Evolutionary conservation across 1,140 invertebrate genomes (phyloP), one percentile per base, ranked within the genome.

Genomic region (Sweltsa coloradensis): DNA sequence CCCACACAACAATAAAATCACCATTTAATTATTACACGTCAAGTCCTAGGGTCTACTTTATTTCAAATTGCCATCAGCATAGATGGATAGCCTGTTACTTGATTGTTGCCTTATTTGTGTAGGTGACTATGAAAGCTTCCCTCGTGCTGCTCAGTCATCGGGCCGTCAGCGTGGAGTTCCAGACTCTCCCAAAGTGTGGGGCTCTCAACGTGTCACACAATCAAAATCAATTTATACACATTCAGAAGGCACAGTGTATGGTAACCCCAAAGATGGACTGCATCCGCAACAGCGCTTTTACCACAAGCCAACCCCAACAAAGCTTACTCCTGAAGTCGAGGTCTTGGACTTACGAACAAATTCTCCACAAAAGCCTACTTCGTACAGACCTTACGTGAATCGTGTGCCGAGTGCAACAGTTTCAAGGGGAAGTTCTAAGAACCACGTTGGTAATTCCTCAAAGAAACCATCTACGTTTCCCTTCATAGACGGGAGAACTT

Each of bases 191-290:
- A n/a, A n/a, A n/a, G 22, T 41, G 40, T 26, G 23, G 13, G 13
- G 11, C 19, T 18, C 5, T 27, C 22, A 16, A 19, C 26, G 34
- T 5, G 46, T 42, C 6, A 27, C 29, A 14, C 79, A 81, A 54
- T 77, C 72, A 0, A 73, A 70, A 27, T 75, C 73, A 13, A 77
- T 80, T 36, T 83, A 78, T 57, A 66, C 67, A 1, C 70, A 73
- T 24, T 74, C 70, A 13, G 76, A 80, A 53, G 76, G 71, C 49
- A 79, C 68, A 0, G 41, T 52, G 13, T 52, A 44, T 39, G 47
- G 46, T 13, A 52, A 49, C 29, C 51, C 46, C 5, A 52, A 52
- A 37, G 51, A 52, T 40, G 21, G 26, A 16, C 25, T 52, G 2
- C 36, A 46, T 41, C 19, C 37, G 24, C 29, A 16, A 14, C 9